These are phyloP conservation scores for Odocoileus virginianus DNA, from an alignment of 2,113 vertebrate genomes.

Conservation along the genomic window DNA sequence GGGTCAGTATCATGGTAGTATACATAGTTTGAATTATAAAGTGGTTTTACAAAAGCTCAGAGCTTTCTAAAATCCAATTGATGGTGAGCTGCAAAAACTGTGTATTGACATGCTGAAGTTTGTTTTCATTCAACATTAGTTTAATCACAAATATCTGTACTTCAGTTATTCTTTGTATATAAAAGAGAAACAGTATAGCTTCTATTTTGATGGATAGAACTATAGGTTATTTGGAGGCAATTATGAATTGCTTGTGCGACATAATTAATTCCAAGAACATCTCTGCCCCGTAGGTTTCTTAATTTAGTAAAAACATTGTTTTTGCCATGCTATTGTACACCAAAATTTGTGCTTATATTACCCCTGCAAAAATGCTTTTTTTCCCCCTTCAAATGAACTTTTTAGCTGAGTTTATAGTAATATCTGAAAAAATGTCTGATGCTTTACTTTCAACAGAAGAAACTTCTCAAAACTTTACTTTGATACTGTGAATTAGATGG, in stretches of 20 bases:
- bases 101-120: background rate
- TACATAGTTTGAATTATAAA: background rate
- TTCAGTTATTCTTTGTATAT: background rate
- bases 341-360: conserved; percentile 13
- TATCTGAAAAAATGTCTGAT: background rate
- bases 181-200: background rate
- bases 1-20: background rate
- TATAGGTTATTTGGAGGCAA: background rate
- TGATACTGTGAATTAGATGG: background rate
- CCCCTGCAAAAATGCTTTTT: background rate
- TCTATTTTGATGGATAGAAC: background rate
- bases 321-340: background rate
- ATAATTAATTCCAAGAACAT: background rate
- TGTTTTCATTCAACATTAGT: background rate
- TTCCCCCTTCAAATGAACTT: background rate
- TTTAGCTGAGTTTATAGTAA: conserved; percentile 14
- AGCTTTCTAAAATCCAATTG: background rate
- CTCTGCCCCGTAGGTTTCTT: conserved; percentile 8
- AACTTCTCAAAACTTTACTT: background rate
- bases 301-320: conserved; percentile 27
- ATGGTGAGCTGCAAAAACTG: background rate
- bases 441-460: conserved; percentile 18
- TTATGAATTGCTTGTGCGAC: background rate
- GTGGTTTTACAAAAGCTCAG: background rate
- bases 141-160: background rate